Conservation (phyloP, 1,140 invertebrate species). For the Rhagoletis zephyria region DNA sequence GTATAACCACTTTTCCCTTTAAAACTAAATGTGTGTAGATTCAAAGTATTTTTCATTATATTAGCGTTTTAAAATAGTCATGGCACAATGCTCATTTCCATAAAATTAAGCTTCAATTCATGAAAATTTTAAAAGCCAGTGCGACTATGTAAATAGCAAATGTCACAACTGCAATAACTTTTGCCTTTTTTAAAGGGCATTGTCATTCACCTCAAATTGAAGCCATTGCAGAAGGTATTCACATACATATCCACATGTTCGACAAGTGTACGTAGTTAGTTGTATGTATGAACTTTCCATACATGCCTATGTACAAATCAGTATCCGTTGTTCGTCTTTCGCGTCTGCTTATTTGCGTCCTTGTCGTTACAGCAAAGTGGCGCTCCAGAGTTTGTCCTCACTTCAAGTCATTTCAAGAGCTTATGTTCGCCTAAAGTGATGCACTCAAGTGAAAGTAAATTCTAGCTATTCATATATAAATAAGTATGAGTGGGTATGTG, state of each 20-base stretch:
- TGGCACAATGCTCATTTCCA: neutral
- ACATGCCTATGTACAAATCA: neutral
- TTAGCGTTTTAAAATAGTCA: too few species aligned
- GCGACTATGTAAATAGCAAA: neutral
- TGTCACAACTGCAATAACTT: neutral
- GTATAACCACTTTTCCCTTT: too few species aligned
- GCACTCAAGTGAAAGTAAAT: conserved; percentile 40
- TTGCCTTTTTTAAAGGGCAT: neutral
- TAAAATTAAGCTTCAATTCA: conserved; percentile 38
- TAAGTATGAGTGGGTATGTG: neutral
- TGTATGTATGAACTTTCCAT: neutral
- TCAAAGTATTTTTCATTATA: too few species aligned
- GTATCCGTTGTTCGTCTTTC: neutral
- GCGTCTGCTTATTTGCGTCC: neutral
- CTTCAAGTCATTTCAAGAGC: neutral
- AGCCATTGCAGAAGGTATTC: neutral
- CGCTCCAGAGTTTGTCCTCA: neutral
- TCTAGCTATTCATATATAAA: neutral
- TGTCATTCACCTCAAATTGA: neutral
- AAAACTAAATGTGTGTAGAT: too few species aligned
- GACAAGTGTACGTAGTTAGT: neutral
- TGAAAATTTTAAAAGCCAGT: neutral
- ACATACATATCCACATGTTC: neutral
- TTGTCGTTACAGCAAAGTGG: neutral
- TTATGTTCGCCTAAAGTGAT: conserved; percentile 24